Percentiles rank a stretch among this genome's conserved stretches.
phyloP scores from a whole-genome alignment of 2,888 invertebrate genomes.

The Amphimallon solstitiale region DNA sequence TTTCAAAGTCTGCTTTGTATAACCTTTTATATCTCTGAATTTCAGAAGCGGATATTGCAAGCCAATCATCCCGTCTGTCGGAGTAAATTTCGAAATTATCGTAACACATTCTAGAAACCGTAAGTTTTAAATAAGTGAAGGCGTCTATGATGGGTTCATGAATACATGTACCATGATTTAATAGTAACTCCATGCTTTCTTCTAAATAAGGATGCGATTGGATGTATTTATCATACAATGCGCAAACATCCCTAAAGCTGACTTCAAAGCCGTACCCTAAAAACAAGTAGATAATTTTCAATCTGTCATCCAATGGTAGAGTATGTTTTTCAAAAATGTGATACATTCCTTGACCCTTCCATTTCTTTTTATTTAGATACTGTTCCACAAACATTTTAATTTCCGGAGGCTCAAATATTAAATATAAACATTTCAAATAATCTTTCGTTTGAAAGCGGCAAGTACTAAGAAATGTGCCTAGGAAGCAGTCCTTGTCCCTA shows the following conservation, averaged over 20 bases:
- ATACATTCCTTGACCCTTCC: neutral
- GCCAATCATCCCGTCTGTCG: neutral
- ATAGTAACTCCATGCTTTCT: neutral
- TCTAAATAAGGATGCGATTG: neutral
- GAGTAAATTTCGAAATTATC: neutral
- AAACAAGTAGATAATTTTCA: neutral
- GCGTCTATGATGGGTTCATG: neutral
- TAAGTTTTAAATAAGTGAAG: neutral
- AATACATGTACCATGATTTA: neutral
- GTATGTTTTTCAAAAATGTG: neutral
- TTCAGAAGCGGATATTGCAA: neutral
- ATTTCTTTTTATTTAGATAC: too few relatives aligned
- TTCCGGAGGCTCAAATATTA: too few relatives aligned
- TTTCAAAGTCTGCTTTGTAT: neutral
- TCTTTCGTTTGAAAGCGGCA: too few relatives aligned
- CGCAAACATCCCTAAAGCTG: neutral
- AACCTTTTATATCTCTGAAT: neutral
- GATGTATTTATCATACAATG: neutral
- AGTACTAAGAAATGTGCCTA: neutral
- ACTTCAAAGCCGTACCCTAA: neutral
- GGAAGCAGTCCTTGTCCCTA: neutral
- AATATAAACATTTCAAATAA: too few relatives aligned
- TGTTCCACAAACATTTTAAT: too few relatives aligned
- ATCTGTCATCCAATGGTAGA: neutral
- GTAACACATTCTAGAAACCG: constrained; percentile 1